Conservation (phyloP, 1,140 invertebrate species). For the Adelges cooleyi region DNA sequence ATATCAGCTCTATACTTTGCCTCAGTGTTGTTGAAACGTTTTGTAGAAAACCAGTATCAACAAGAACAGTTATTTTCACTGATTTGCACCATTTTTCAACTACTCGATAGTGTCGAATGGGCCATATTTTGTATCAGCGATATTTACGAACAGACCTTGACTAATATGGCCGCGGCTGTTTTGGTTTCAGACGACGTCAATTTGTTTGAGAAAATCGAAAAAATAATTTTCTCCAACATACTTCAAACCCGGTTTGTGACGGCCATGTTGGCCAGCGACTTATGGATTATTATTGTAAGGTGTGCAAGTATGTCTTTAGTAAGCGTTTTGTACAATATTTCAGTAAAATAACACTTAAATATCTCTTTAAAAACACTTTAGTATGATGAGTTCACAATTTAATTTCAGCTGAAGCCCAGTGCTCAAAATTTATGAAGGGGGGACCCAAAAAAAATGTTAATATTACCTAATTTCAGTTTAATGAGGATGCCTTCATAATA, state of each 20-base stretch:
- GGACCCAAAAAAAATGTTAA: too few species aligned
- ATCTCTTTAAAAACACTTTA: too few species aligned
- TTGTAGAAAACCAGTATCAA: not conserved
- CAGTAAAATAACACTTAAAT: too few species aligned
- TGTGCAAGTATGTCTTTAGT: too few species aligned
- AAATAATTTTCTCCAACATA: not conserved
- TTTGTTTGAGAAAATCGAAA: not conserved
- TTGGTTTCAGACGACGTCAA: not conserved
- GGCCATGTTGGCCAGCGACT: not conserved
- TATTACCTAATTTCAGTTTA: too few species aligned
- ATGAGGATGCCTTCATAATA: too few species aligned
- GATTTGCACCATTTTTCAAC: not conserved
- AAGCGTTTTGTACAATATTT: too few species aligned
- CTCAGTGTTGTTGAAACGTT: not conserved
- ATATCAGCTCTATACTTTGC: not conserved
- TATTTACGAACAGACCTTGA: not conserved
- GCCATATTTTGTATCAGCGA: not conserved
- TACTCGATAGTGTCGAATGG: not conserved
- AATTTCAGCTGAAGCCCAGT: too few species aligned
- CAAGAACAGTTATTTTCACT: not conserved
- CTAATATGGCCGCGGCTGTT: not conserved
- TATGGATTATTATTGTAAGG: slow-evolving; percentile 15
- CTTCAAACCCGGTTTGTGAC: not conserved
- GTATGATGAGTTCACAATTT: too few species aligned
- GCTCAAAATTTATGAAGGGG: too few species aligned